Percentiles rank a stretch among this genome's conserved stretches.
Evolutionary conservation across 1,140 invertebrate genomes (phyloP).

Genomic region (Proctacanthus coquilletti): DNA sequence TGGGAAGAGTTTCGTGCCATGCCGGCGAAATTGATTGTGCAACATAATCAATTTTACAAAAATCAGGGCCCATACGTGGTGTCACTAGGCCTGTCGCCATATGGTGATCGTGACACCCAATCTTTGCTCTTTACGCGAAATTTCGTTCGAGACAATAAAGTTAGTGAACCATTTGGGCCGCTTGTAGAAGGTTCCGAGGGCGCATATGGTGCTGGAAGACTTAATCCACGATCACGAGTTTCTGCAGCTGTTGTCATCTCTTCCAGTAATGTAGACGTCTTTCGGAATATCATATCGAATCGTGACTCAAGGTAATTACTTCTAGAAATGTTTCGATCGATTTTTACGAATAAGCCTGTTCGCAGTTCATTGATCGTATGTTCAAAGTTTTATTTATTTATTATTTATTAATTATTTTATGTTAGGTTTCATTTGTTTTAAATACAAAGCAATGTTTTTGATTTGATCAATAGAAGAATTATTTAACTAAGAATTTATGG

Average conservation of each 20-base stretch:
- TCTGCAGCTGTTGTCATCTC: conserved; percentile 79
- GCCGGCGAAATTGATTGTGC: conserved; percentile 56
- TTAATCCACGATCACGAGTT: conserved; percentile 76
- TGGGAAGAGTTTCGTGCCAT: conserved; percentile 56
- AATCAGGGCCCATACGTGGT: conserved; percentile 80
- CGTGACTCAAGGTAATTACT: conserved; percentile 58
- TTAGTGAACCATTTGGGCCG: conserved; percentile 71
- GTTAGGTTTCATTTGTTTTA: too few relatives aligned
- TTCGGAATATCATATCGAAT: conserved; percentile 87
- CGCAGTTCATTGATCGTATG: too few relatives aligned
- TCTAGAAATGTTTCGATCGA: too few relatives aligned
- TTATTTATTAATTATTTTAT: too few relatives aligned
- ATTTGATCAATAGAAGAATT: too few relatives aligned
- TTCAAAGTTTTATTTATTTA: too few relatives aligned
- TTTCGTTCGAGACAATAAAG: conserved; percentile 69
- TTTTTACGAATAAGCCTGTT: too few relatives aligned
- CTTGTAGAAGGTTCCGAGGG: conserved; percentile 41
- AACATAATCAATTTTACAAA: conserved; percentile 75
- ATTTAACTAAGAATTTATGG: too few relatives aligned
- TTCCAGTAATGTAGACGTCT: conserved; percentile 79
- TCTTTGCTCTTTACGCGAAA: conserved; percentile 77
- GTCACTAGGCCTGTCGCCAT: conserved; percentile 73
- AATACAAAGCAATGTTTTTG: too few relatives aligned
- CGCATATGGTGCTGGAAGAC: conserved; percentile 19
- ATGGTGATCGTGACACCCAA: conserved; percentile 53